Percentiles rank a stretch among this genome's conserved stretches.
These are phyloP conservation scores for Eupleurogrammus muticus DNA, from an alignment of 2,797 vertebrate genomes.

Conservation along the genomic window DNA sequence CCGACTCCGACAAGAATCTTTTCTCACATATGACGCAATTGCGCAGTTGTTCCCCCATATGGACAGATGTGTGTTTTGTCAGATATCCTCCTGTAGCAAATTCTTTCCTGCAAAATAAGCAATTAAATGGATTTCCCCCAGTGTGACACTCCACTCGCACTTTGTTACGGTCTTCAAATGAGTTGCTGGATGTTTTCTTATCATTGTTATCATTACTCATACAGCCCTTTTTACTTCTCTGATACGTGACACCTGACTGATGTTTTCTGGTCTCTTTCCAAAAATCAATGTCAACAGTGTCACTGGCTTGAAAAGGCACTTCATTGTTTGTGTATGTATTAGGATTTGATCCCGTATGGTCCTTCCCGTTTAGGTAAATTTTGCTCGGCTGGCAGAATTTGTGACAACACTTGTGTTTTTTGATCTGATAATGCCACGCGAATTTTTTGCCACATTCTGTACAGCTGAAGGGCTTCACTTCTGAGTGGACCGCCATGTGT, in stretches of 20 bases:
- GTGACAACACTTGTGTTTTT: constrained; percentile 36
- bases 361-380: neutral
- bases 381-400: neutral
- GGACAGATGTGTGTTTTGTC: constrained; percentile 31
- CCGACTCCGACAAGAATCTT: neutral
- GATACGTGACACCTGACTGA: constrained; percentile 35
- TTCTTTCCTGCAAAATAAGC: constrained; percentile 42
- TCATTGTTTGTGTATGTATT: neutral
- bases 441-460: constrained; percentile 22
- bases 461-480: constrained; percentile 32
- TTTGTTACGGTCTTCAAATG: neutral
- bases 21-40: constrained; percentile 34
- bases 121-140: neutral
- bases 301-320: neutral
- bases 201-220: neutral
- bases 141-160: neutral
- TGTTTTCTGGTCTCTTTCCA: constrained; percentile 36
- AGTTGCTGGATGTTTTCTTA: constrained; percentile 6
- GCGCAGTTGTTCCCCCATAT: constrained; percentile 32
- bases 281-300: constrained; percentile 29
- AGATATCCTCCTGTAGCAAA: constrained; percentile 37
- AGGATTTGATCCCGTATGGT: constrained; percentile 10
- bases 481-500: constrained; percentile 51
- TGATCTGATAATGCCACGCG: constrained; percentile 45
- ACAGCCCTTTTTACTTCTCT: constrained; percentile 10